These are phyloP conservation scores for Neuroterus valhalla DNA, from an alignment of 1,140 invertebrate species.

Conservation along the genomic window DNA sequence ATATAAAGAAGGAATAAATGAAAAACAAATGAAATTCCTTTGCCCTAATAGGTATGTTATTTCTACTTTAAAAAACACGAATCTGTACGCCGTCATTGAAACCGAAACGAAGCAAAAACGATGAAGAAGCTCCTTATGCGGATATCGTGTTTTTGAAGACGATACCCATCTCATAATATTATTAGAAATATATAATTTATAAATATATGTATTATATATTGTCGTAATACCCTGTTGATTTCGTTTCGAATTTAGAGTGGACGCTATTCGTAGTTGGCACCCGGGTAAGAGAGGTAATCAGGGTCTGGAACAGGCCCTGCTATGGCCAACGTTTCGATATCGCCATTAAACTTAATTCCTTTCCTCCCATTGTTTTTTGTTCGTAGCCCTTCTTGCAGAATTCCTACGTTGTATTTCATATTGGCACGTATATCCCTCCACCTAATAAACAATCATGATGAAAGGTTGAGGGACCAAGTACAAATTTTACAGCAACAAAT, in stretches of 20 bases:
- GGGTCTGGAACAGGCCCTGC: constrained; percentile 27
- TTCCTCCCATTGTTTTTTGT: constrained; percentile 1
- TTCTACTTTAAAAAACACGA: background rate
- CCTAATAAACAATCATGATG: background rate
- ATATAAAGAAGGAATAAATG: background rate
- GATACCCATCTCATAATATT: background rate
- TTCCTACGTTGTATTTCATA: background rate
- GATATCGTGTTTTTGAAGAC: background rate
- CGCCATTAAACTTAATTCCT: background rate
- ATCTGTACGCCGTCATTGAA: constrained; percentile 15
- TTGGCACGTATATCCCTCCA: constrained; percentile 9
- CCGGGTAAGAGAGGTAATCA: constrained; percentile 54
- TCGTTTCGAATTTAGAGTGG: constrained; percentile 74
- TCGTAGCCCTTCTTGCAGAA: background rate
- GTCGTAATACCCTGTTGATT: constrained; percentile 43
- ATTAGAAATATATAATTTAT: too few relatives aligned
- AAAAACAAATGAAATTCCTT: too few relatives aligned
- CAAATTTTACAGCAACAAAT: too few relatives aligned
- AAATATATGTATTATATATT: constrained; percentile 1
- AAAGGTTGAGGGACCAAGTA: too few relatives aligned
- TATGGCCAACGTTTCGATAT: constrained; percentile 31
- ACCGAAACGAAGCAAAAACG: constrained; percentile 20
- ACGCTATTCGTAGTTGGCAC: constrained; percentile 65
- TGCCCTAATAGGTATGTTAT: too few relatives aligned
- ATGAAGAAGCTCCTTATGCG: constrained; percentile 14